Base-by-base conservation (phyloP, 2,113 vertebrate genomes). In the Turnix velox region DNA sequence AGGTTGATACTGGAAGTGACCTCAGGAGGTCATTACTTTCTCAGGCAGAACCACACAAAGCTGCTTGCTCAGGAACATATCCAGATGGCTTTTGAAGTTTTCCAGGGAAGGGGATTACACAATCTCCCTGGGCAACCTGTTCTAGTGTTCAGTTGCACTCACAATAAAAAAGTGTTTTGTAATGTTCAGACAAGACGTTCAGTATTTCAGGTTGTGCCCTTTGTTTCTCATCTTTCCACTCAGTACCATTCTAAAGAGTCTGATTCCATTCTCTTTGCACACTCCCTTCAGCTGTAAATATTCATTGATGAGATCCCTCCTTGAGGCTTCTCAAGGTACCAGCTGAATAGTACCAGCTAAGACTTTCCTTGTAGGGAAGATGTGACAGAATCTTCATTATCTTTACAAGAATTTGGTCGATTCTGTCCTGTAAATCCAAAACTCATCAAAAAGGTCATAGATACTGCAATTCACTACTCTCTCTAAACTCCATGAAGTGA, bases 321-420 rank as follows among this genome's bases (percentile, higher is more conserved):
- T 19, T 39, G 23, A 54, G 24, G 19, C 16, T 78, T 61, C 59
- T 48, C 45, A 59, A 31, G 22, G 20, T n/a, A n/a, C n/a, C n/a
- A n/a, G n/a, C n/a, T 54, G 24, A 62, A 33, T 14, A 30, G 14
- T 30, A 16, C 15, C 57, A 78, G 13, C 7, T 46, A 30, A 46
- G 48, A 13, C 17, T 63, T 63, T 63, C 16, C 33, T 78, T 3
- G 40, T 12, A 40, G 33, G 10, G 33, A 5, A 57, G 24, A 48
- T 24, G 12, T 1, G 2, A 30, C 24, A 33, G 18, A 28, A 19
- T 12, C 13, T 84, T 40, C 42, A 42, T 9, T 9, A 18, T 51
- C 39, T 54, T 40, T 1, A 0, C 23, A 19, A 28, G 28, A 23
- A 12, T 62, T 46, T 1, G 0, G 27, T 31, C 17, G 11, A 42